phyloP scores from a whole-genome alignment of 1,140 invertebrate species.

The Physella acuta region DNA sequence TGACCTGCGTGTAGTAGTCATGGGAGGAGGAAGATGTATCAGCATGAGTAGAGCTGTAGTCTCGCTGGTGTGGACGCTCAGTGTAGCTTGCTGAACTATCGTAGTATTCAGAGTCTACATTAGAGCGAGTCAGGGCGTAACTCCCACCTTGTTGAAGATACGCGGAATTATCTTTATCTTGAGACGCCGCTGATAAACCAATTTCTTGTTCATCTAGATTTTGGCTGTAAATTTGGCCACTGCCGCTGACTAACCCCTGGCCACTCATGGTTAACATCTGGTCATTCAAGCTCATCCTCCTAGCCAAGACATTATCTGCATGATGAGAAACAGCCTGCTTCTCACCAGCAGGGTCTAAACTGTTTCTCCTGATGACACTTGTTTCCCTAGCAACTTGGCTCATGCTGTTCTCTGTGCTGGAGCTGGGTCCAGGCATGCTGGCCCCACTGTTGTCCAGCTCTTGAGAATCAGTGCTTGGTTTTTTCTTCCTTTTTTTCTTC shows the following conservation, averaged over 20 bases:
- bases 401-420: not conserved
- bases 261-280: not conserved
- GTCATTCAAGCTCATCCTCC: not conserved
- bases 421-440: not conserved
- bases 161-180: not conserved
- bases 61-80: not conserved
- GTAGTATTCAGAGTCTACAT: not conserved
- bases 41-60: not conserved
- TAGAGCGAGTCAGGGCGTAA: not conserved
- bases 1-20: not conserved
- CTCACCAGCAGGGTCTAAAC: not conserved
- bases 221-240: not conserved
- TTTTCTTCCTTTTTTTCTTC: not conserved
- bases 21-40: not conserved
- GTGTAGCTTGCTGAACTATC: not conserved
- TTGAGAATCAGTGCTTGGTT: not conserved
- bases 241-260: not conserved
- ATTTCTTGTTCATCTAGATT: not conserved
- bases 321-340: too few species aligned
- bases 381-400: not conserved
- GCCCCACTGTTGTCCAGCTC: too few species aligned
- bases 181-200: not conserved
- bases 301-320: not conserved
- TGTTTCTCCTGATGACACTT: constrained; percentile 5
- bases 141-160: not conserved